Conservation (phyloP, 2,888 invertebrate species). For the Leptopilina drosophilae region DNA sequence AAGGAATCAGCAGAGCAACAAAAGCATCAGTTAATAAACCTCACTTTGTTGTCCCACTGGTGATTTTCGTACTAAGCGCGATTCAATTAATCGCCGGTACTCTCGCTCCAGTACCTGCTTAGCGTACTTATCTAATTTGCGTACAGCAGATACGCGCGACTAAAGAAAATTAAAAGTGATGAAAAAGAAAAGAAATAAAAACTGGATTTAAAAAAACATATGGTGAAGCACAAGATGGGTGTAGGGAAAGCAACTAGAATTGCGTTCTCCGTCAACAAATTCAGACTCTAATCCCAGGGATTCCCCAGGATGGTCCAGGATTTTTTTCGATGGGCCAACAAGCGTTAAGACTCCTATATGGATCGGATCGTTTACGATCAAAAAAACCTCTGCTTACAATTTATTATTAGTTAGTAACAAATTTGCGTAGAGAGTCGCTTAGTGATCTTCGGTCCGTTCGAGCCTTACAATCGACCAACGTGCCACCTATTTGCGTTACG, state of each 20-base stretch:
- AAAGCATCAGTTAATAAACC: slow-evolving; percentile 50
- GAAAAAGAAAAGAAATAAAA: slow-evolving; percentile 35
- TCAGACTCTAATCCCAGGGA: slow-evolving; percentile 22
- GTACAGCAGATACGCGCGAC: slow-evolving; percentile 42
- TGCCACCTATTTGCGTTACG: slow-evolving; percentile 60
- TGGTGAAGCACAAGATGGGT: slow-evolving; percentile 3
- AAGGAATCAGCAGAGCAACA: slow-evolving; percentile 40
- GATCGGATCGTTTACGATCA: slow-evolving; percentile 35
- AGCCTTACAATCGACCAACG: slow-evolving; percentile 69
- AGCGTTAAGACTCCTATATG: slow-evolving; percentile 35
- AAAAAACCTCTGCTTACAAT: slow-evolving; percentile 47
- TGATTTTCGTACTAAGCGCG: slow-evolving; percentile 60
- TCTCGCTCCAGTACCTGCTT: slow-evolving; percentile 63
- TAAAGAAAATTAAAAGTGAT: slow-evolving; percentile 9
- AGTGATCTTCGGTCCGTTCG: slow-evolving; percentile 64
- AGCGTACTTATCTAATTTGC: slow-evolving; percentile 59
- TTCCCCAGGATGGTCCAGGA: slow-evolving; percentile 29
- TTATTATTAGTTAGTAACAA: slow-evolving; percentile 70
- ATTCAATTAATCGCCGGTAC: slow-evolving; percentile 50
- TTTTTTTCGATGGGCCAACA: slow-evolving; percentile 8
- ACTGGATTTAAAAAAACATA: slow-evolving; percentile 21
- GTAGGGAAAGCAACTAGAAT: slow-evolving; percentile 31
- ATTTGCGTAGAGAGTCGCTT: slow-evolving; percentile 65
- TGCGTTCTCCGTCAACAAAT: slow-evolving; percentile 4
- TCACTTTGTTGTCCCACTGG: slow-evolving; percentile 55